Conservation (phyloP, 1,140 invertebrate genomes). For the Drosophila ambigua region DNA sequence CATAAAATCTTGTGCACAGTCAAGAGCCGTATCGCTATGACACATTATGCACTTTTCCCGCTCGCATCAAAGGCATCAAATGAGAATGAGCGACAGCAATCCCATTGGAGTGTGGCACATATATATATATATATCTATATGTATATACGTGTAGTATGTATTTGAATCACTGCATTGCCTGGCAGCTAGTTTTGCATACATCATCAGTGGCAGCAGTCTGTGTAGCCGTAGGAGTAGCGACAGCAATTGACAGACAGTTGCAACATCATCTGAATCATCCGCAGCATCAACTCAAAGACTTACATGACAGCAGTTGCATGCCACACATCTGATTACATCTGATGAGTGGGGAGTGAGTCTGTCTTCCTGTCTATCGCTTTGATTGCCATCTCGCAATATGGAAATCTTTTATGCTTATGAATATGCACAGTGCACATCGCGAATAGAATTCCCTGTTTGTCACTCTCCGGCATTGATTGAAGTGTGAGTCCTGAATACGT, state of each 20-base stretch:
- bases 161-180: slow-evolving; percentile 16
- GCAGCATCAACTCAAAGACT: slow-evolving; percentile 48
- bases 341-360: background rate
- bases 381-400: slow-evolving; percentile 55
- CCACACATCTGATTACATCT: slow-evolving; percentile 68
- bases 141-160: background rate
- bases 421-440: slow-evolving; percentile 48
- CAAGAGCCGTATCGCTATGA: slow-evolving; percentile 40
- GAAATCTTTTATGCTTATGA: slow-evolving; percentile 76
- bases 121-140: slow-evolving; percentile 13
- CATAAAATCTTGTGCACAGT: slow-evolving; percentile 25
- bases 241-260: slow-evolving; percentile 43
- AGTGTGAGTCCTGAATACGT: slow-evolving; percentile 37
- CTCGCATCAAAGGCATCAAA: slow-evolving; percentile 58
- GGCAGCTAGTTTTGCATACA: slow-evolving; percentile 68
- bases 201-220: slow-evolving; percentile 43
- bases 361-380: slow-evolving; percentile 42
- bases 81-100: slow-evolving; percentile 30
- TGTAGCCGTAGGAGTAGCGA: slow-evolving; percentile 52
- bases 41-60: slow-evolving; percentile 65
- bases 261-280: slow-evolving; percentile 26
- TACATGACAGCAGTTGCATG: slow-evolving; percentile 69
- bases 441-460: slow-evolving; percentile 60
- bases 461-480: slow-evolving; percentile 54
- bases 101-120: slow-evolving; percentile 3